Evolutionary conservation across 2,888 invertebrate species (phyloP), one percentile per base, ranked within the genome.

Genomic region (Acrobasis consociella): DNA sequence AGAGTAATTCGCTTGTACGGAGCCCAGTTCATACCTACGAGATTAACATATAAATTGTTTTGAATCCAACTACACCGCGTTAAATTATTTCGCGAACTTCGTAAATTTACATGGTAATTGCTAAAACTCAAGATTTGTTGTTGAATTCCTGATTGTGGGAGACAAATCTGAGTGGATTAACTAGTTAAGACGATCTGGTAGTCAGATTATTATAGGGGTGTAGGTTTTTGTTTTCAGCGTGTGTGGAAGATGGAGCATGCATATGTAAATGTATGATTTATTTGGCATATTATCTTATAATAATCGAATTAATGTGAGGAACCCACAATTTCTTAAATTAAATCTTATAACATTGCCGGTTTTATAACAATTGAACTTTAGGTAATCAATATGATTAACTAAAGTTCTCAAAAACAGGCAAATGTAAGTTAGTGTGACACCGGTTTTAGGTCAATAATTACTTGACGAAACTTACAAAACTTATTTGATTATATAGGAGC

Each of bases 41-140:
- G 83, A 91, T 91, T 91, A 87, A 86, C 91, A 91, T 91, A 91
- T 87, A 91, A 91, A 91, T 91, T 91, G 91, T 91, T 91, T 87
- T 89, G 91, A 89, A 90, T 88, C 88, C 85, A 85, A 87, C 88
- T 87, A 87, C 89, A 86, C 80, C 82, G 86, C 85, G 87, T 84
- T 90, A 89, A 91, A 91, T 91, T 91, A 91, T 91, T 89, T 91
- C 89, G 86, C 82, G 87, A 91, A 91, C 86, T 91, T 91, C 87
- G 79, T 85, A 83, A 91, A 91, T 91, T 91, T 89, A 90, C 91
- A 91, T 91, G 88, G 87, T 91, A 91, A 91, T 91, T 89, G 89
- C 86, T 85, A 88, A 90, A 91, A 91, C 86, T 91, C 89, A 90
- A 90, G 91, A 91, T 90, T 90, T 89, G 91, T 89, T 89, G 89